Evolutionary conservation across 2,797 vertebrate genomes (phyloP), one percentile per base, ranked within the genome.

Genomic region (Lycodopsis pacificus): DNA sequence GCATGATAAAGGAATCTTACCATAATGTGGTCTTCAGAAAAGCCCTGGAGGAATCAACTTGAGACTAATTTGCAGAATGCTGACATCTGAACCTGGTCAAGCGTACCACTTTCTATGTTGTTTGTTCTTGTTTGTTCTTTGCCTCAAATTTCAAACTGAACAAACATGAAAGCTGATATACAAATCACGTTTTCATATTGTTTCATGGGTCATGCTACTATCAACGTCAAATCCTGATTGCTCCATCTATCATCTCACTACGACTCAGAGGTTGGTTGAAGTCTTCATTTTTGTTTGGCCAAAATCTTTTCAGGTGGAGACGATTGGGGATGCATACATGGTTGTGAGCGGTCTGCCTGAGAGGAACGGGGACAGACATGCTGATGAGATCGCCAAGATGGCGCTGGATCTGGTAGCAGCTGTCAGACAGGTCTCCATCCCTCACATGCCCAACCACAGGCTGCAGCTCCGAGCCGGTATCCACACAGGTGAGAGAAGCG

Each of bases 291-390:
- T 71, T 32, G 12, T 38, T 65, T 67, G 10, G 30, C 15, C 12
- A 63, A 66, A 10, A 22, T 12, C 1, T 13, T 17, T 17, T 38
- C 71, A 97, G 96, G 97, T 97, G 82, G 97, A 97, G 88, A 97
- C 96, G 2, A 97, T 97, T 0, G 97, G 97, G 0, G 96, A 97
- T 1, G 97, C 97, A 0, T 97, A 97, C 91, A 97, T 97, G 97
- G 97, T 97, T 13, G 97, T 93, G 78, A 97, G 97, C 0, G 96
- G 97, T 10, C 91, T 97, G 32, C 97, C 97, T 0, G 97, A 97
- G 90, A 94, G 96, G 84, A 98, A 97, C 0, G 96, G 96, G n/a
- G 91, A 91, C 19, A 94, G 81, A 30, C 97, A 97, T 0, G 96
- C 96, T 0, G 95, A 97, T 0, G 97, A 97, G 89, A 96, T 98